phyloP scores from a whole-genome alignment of 2,888 invertebrate genomes.

The Embidobia sp. region DNA sequence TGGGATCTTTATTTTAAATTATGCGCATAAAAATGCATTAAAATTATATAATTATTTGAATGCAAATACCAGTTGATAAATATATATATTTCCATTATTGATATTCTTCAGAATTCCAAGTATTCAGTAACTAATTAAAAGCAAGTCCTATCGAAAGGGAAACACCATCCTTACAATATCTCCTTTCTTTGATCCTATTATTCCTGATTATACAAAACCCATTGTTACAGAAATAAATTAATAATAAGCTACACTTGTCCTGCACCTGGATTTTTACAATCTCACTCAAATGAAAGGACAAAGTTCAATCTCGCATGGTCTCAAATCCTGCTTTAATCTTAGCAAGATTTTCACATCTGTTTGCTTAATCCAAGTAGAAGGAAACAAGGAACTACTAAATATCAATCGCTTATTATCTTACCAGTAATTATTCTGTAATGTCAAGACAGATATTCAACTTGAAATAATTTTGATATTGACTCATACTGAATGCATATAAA shows the following conservation, averaged over 20 bases:
- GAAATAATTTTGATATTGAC: no score
- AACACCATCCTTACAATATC: background rate
- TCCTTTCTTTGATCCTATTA: slow-evolving; percentile 18
- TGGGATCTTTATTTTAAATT: no score
- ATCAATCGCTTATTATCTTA: slow-evolving; percentile 19
- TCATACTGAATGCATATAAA: no score
- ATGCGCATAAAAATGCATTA: no score
- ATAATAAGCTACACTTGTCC: slow-evolving; percentile 22
- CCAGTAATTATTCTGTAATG: no score
- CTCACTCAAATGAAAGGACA: slow-evolving; percentile 29
- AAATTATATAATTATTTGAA: no score
- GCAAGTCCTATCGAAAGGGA: slow-evolving; percentile 5
- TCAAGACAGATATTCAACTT: no score
- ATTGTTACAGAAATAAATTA: slow-evolving; percentile 35
- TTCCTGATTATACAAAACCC: slow-evolving; percentile 21
- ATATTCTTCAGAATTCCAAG: no score
- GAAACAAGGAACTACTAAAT: slow-evolving; percentile 11
- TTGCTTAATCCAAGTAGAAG: slow-evolving; percentile 20
- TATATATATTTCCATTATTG: no score
- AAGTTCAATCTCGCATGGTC: slow-evolving; percentile 21
- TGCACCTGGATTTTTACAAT: slow-evolving; percentile 30
- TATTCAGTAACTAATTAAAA: slow-evolving; percentile 7
- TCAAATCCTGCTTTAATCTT: slow-evolving; percentile 28
- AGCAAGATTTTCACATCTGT: slow-evolving; percentile 19
- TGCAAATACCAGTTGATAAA: no score